Base-by-base conservation (phyloP, 2,888 invertebrate species). In the Tetanocera ferruginea region DNA sequence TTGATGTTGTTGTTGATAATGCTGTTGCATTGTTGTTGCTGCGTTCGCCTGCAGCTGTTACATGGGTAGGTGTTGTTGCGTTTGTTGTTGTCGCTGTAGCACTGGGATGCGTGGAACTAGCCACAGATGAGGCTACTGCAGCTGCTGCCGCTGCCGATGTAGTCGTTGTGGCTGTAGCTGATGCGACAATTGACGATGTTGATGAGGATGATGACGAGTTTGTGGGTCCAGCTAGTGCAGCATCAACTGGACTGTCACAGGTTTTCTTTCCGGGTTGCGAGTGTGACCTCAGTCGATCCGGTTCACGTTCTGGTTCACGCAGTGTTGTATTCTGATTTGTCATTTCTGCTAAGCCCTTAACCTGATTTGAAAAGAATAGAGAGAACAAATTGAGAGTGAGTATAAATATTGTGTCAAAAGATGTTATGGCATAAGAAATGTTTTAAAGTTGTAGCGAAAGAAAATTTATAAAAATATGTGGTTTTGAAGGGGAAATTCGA, bases 311-410 rank as follows among this genome's bases (percentile, higher is more conserved):
- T 85, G 90, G 87, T 83, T 91, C 87, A 84, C 91, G 86, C 83
- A 91, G 87, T 84, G 93, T 93, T 80, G 91, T 91, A 87, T 94
- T 94, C 90, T 95, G 91, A 89, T 95, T 95, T 89, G 96, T 96
- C 95, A 97, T 96, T 91, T 97, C 97, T 91, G 96, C 96, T 88
- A 97, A 92, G 88, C 97, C 97, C 91, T 97, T 96, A 81, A 97
- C 93, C 93, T 93, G 84, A 0, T 72, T n/a, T n/a, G 76, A 31
- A 43, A 8, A 9, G 25, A 64, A 69, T 19, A 76, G 70, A 78
- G 72, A 78, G 17, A 14, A 14, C 1, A 4, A 17, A 19, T 28
- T 73, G 77, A 28, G 25, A 70, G 5, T 66, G 71, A 37, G 73
- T 49, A 6, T 34, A 31, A 19, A 19, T 34, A 31, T 11, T 34